Percentiles rank a stretch among this genome's conserved stretches.
Conservation (phyloP, 1,140 invertebrate species). For the Cephus cinctus region DNA sequence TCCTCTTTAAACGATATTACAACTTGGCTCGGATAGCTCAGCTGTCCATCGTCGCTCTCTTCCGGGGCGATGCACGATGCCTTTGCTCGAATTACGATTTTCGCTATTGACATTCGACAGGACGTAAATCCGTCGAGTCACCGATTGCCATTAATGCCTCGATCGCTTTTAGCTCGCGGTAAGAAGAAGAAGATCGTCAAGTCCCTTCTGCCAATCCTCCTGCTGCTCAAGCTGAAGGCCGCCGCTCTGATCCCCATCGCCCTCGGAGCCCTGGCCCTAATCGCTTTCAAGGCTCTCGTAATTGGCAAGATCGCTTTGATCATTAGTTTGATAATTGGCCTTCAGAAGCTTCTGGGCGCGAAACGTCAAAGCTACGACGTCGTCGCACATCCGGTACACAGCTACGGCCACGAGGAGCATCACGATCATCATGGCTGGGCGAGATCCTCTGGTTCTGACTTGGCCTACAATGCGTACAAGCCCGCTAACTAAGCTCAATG, state of each 20-base stretch:
- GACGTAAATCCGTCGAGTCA: neutral
- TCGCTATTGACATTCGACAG: too few relatives aligned
- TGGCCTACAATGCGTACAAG: conserved; percentile 53
- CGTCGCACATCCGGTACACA: conserved; percentile 46
- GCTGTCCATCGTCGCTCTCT: too few relatives aligned
- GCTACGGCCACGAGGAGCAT: conserved; percentile 47
- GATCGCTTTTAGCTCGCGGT: conserved; percentile 55
- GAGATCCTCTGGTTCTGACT: conserved; percentile 42
- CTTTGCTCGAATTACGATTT: too few relatives aligned
- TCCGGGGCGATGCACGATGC: too few relatives aligned
- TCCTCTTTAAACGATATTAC: too few relatives aligned
- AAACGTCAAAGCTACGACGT: conserved; percentile 71
- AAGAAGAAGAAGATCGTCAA: conserved; percentile 65
- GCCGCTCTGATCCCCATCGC: conserved; percentile 73
- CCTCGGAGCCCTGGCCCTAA: conserved; percentile 73
- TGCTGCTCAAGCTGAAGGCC: conserved; percentile 77
- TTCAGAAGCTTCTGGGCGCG: conserved; percentile 74
- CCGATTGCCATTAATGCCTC: neutral
- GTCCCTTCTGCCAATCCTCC: conserved; percentile 66
- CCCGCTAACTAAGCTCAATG: conserved; percentile 45
- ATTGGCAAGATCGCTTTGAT: conserved; percentile 79
- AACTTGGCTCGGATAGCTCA: too few relatives aligned
- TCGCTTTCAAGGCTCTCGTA: conserved; percentile 79
- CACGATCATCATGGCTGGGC: conserved; percentile 50
- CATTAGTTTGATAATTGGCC: conserved; percentile 70